A percentile compares a stretch with the other conserved stretches of the same genome.
Conservation (phyloP, 2,888 invertebrate genomes). For the Lasius fuliginosus region DNA sequence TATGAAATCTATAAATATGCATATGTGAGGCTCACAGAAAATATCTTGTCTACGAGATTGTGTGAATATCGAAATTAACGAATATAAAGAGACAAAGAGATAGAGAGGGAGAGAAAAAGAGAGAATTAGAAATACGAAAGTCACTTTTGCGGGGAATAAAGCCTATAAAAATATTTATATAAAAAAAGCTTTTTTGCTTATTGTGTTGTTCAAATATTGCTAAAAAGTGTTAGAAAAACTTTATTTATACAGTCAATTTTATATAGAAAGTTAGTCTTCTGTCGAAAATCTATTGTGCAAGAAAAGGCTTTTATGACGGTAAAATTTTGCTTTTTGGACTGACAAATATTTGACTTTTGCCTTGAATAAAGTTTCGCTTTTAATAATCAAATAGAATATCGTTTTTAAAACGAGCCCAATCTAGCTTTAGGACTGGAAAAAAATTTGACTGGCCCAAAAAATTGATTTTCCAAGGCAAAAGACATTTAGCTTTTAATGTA, state of each 20-base stretch:
- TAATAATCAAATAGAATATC: constrained; percentile 3
- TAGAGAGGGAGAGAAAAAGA: neutral
- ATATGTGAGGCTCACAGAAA: constrained; percentile 27
- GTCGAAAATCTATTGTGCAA: neutral
- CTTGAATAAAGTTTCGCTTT: constrained; percentile 42
- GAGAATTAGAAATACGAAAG: neutral
- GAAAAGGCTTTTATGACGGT: constrained; percentile 26
- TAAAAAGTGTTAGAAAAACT: neutral
- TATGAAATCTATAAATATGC: constrained; percentile 41
- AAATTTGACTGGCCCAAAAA: neutral
- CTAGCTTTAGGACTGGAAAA: constrained; percentile 9
- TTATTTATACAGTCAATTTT: neutral
- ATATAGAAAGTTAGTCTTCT: neutral
- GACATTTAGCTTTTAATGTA: constrained; percentile 5
- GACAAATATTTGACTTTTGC: constrained; percentile 45
- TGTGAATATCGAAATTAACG: constrained; percentile 35
- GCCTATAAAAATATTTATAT: neutral
- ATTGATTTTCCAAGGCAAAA: constrained; percentile 23
- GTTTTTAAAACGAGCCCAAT: constrained; percentile 33
- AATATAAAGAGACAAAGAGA: neutral
- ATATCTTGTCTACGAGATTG: constrained; percentile 27
- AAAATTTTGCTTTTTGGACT: constrained; percentile 13
- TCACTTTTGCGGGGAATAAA: neutral
- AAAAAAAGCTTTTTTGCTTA: neutral
- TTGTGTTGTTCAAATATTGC: constrained; percentile 2